Evolutionary conservation across 2,888 invertebrate species (phyloP).

Genomic region (Pseudococcus viburni): DNA sequence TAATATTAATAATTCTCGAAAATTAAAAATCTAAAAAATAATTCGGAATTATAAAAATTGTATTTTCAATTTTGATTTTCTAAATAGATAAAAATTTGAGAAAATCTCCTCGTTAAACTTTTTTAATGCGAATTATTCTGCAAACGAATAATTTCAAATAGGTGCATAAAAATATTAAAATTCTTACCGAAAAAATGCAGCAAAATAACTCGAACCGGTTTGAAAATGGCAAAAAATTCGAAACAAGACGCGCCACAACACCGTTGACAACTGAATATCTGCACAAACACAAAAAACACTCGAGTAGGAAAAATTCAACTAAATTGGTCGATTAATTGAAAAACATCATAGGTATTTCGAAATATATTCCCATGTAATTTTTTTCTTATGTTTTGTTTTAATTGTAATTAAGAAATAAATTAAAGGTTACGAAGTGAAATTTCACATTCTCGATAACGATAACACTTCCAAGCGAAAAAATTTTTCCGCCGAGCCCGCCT

Average conservation of each 20-base stretch:
- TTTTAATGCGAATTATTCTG: too few species aligned
- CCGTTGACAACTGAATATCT: constrained; percentile 5
- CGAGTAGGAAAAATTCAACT: background rate
- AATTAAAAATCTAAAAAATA: too few species aligned
- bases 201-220: background rate
- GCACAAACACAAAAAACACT: background rate
- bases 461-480: background rate
- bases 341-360: constrained; percentile 1
- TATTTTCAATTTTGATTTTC: too few species aligned
- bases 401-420: constrained; percentile 23
- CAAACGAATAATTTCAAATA: background rate
- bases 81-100: too few species aligned
- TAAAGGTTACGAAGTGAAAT: constrained; percentile 32
- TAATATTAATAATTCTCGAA: too few species aligned
- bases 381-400: background rate
- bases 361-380: constrained; percentile 33
- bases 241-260: background rate
- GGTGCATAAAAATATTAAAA: background rate
- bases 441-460: constrained; percentile 37
- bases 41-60: too few species aligned
- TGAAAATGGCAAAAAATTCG: background rate
- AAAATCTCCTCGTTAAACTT: too few species aligned
- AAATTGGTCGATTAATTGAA: background rate
- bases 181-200: background rate
- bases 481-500: background rate